Conservation (phyloP, 1,140 invertebrate species). For the Pissodes strobi region DNA sequence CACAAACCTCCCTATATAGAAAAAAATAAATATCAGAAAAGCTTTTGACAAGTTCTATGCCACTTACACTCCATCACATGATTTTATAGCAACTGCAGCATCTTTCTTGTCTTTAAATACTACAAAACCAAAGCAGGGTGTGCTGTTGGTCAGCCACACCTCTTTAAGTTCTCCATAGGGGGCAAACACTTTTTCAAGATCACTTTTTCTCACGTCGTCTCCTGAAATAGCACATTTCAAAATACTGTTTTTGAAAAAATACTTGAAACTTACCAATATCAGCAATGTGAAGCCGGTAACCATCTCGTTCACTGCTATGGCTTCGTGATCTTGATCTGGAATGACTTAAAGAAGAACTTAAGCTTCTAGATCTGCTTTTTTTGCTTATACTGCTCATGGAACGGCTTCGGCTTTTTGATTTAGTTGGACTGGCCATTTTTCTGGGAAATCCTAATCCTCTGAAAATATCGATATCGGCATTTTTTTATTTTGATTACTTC, state of each 20-base stretch:
- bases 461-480: too few species aligned
- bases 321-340: conserved; percentile 52
- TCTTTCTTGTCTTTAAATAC: conserved; percentile 73
- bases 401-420: conserved; percentile 28
- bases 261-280: conserved; percentile 47
- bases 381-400: conserved; percentile 33
- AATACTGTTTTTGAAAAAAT: neutral
- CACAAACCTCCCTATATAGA: conserved; percentile 52
- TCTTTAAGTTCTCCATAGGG: conserved; percentile 69
- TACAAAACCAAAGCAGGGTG: conserved; percentile 73
- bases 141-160: conserved; percentile 74
- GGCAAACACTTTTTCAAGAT: conserved; percentile 67
- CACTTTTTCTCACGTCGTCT: conserved; percentile 59
- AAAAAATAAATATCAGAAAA: conserved; percentile 28
- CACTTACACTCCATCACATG: conserved; percentile 68
- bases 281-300: conserved; percentile 57
- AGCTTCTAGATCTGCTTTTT: conserved; percentile 41
- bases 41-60: too few species aligned
- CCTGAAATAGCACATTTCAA: conserved; percentile 35
- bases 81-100: conserved; percentile 69
- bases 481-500: too few species aligned
- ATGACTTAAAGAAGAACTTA: conserved; percentile 42
- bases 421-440: conserved; percentile 23
- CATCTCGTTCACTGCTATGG: conserved; percentile 53
- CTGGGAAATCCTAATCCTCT: neutral